Evolutionary conservation across 2,797 vertebrate genomes (phyloP).

Genomic region (Sparidentex hasta): DNA sequence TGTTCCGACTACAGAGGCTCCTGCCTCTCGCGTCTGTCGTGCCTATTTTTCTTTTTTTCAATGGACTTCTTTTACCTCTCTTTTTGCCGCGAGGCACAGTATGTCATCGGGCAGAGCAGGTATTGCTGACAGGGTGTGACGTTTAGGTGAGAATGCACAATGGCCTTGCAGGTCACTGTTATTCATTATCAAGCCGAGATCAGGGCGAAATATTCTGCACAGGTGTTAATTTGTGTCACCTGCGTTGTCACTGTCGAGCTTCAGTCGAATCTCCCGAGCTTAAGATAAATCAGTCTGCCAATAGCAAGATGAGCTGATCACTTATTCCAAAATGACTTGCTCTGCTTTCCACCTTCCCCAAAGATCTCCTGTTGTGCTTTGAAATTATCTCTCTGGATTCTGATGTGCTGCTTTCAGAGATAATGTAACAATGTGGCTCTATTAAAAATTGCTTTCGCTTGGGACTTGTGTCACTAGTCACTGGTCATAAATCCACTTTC

Average conservation of each 20-base stretch:
- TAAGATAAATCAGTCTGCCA: slow-evolving; percentile 52
- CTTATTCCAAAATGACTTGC: slow-evolving; percentile 51
- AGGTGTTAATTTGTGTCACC: slow-evolving; percentile 57
- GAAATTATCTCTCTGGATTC: slow-evolving; percentile 43
- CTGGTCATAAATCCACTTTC: slow-evolving; percentile 33
- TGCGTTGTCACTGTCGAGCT: slow-evolving; percentile 45
- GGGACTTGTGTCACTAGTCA: slow-evolving; percentile 31
- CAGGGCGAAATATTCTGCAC: slow-evolving; percentile 51
- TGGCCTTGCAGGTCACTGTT: slow-evolving; percentile 64
- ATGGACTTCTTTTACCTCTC: slow-evolving; percentile 51
- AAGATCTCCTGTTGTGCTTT: slow-evolving; percentile 48
- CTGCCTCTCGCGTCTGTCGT: slow-evolving; percentile 37
- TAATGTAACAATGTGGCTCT: slow-evolving; percentile 28
- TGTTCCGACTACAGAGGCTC: slow-evolving; percentile 54
- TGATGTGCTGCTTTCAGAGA: slow-evolving; percentile 35
- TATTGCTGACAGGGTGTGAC: slow-evolving; percentile 65
- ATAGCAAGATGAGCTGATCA: slow-evolving; percentile 50
- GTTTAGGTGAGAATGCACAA: slow-evolving; percentile 55
- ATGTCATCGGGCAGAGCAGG: slow-evolving; percentile 54
- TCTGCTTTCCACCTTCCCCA: slow-evolving; percentile 30
- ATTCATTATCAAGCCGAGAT: slow-evolving; percentile 65
- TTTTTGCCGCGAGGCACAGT: slow-evolving; percentile 59
- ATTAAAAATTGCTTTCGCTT: slow-evolving; percentile 44
- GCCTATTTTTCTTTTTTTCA: slow-evolving; percentile 52
- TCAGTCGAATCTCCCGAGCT: slow-evolving; percentile 46